phyloP scores from a whole-genome alignment of 2,888 invertebrate species.

The Syritta pipiens region DNA sequence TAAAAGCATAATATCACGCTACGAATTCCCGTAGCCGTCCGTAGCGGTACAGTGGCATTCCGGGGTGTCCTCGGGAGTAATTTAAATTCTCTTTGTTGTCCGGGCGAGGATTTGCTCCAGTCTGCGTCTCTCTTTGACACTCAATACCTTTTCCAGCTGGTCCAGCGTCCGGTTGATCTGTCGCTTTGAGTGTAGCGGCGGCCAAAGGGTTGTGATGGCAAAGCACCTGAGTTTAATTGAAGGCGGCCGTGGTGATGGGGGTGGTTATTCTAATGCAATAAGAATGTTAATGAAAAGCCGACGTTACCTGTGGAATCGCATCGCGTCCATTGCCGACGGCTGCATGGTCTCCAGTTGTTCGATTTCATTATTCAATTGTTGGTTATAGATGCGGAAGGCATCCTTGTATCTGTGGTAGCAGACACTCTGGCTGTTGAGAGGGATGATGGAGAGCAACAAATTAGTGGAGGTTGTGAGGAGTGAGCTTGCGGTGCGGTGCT shows the following conservation, averaged over 20 bases:
- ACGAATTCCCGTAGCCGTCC: conserved; percentile 14
- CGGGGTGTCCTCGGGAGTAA: conserved; percentile 62
- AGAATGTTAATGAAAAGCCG: conserved; percentile 64
- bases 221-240: conserved; percentile 75
- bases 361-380: conserved; percentile 78
- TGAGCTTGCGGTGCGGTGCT: conserved; percentile 24
- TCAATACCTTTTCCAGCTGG: conserved; percentile 77
- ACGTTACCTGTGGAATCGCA: conserved; percentile 78
- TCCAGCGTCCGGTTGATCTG: conserved; percentile 78
- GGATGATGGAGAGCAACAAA: conserved; percentile 39
- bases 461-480: conserved; percentile 48
- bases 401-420: conserved; percentile 77
- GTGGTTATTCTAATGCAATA: conserved; percentile 69
- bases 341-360: conserved; percentile 78
- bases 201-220: conserved; percentile 79
- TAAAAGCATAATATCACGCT: conserved; percentile 67
- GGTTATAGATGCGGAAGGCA: conserved; percentile 77
- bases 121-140: conserved; percentile 77
- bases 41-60: conserved; percentile 40
- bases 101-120: conserved; percentile 76
- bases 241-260: conserved; percentile 57
- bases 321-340: conserved; percentile 78
- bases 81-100: conserved; percentile 70
- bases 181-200: conserved; percentile 77
- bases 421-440: conserved; percentile 72